A percentile compares a stretch with the other conserved stretches of the same genome.
These are phyloP conservation scores for Maniola hyperantus DNA, from an alignment of 2,888 invertebrate species.

Conservation along the genomic window DNA sequence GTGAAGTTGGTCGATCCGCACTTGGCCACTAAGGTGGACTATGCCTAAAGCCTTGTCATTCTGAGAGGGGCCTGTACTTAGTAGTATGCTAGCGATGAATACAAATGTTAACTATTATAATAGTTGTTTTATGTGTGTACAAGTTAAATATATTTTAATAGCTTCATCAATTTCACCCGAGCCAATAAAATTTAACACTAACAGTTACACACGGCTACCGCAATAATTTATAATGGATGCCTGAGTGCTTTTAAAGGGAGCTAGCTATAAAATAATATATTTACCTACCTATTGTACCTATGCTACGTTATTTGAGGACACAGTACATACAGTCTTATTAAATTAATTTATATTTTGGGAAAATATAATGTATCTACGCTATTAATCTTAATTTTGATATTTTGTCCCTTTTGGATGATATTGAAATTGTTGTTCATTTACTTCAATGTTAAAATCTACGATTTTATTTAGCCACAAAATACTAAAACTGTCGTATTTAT, in stretches of 20 bases:
- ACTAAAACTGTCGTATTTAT: too few species aligned
- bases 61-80: too few species aligned
- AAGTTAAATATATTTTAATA: constrained; percentile 20
- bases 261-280: constrained; percentile 40
- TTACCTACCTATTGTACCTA: constrained; percentile 17
- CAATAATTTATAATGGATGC: constrained; percentile 69
- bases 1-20: too few species aligned
- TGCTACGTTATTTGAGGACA: neutral
- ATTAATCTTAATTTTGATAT: too few species aligned
- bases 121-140: neutral
- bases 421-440: too few species aligned
- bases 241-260: constrained; percentile 65
- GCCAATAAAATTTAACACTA: constrained; percentile 55
- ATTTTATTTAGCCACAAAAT: too few species aligned
- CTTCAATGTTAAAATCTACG: too few species aligned
- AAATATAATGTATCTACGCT: too few species aligned
- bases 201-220: constrained; percentile 46
- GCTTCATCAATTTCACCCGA: constrained; percentile 18
- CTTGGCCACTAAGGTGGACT: too few species aligned
- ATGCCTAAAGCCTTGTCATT: too few species aligned
- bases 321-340: neutral
- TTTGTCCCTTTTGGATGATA: too few species aligned
- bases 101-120: neutral
- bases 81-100: too few species aligned
- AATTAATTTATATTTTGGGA: neutral